A percentile compares a stretch with the other conserved stretches of the same genome.
Conservation (phyloP, 2,888 invertebrate species). For the Papilio protenor region DNA sequence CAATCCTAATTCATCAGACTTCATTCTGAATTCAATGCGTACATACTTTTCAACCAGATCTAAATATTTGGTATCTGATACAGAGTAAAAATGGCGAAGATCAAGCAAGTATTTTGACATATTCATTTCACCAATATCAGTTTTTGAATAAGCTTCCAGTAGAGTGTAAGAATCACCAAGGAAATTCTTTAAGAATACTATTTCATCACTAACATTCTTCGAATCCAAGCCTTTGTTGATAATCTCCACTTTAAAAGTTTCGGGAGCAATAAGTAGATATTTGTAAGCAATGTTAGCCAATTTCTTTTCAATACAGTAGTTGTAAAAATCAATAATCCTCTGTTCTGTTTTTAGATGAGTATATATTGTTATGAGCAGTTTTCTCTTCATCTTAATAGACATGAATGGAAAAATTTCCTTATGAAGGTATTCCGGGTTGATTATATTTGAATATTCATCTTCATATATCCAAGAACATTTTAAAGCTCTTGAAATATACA, state of each 20-base stretch:
- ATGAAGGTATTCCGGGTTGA: constrained; percentile 62
- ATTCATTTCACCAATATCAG: constrained; percentile 1
- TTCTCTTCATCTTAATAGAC: constrained; percentile 68
- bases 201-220: constrained; percentile 33
- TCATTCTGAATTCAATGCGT: constrained; percentile 12
- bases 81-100: constrained; percentile 53
- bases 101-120: constrained; percentile 41
- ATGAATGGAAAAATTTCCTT: constrained; percentile 64
- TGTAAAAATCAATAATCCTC: constrained; percentile 58
- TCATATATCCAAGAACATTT: constrained; percentile 65
- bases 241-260: constrained; percentile 57
- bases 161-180: constrained; percentile 59
- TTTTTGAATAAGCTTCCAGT: constrained; percentile 50
- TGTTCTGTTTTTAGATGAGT: constrained; percentile 54
- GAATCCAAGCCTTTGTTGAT: constrained; percentile 47
- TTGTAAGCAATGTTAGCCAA: constrained; percentile 57
- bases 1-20: constrained; percentile 51
- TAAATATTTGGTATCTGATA: constrained; percentile 58
- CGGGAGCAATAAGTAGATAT: constrained; percentile 60
- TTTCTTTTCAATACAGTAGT: constrained; percentile 57
- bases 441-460: constrained; percentile 55
- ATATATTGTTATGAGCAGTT: constrained; percentile 58
- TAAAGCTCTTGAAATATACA: constrained; percentile 64
- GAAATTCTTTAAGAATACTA: constrained; percentile 50
- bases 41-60: constrained; percentile 59